Evolutionary conservation across 2,113 vertebrate genomes (phyloP).

Genomic region (Otolemur garnettii): DNA sequence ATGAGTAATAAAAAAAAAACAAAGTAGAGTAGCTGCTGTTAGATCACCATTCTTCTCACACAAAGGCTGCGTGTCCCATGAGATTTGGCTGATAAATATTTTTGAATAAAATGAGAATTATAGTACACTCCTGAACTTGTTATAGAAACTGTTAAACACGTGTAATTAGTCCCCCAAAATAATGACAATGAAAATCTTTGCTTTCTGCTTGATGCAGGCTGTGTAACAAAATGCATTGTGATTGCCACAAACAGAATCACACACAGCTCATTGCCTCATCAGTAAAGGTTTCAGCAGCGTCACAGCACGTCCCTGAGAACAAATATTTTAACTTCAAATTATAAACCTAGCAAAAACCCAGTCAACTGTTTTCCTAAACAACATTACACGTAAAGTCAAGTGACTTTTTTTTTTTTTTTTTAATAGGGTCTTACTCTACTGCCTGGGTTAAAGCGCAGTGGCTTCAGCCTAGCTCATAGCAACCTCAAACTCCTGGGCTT

Average conservation of each 20-base stretch:
- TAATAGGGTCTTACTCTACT: no score
- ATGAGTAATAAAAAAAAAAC: slow-evolving; percentile 9
- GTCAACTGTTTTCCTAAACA: not conserved
- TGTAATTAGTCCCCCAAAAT: slow-evolving; percentile 40
- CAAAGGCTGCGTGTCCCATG: not conserved
- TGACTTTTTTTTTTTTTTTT: not conserved
- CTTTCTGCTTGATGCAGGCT: not conserved
- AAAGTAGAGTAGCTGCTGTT: not conserved
- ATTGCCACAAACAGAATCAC: not conserved
- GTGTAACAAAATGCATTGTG: not conserved
- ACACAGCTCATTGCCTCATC: not conserved
- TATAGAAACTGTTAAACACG: slow-evolving; percentile 22
- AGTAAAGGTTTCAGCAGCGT: not conserved
- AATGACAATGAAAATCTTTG: not conserved
- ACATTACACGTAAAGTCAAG: not conserved
- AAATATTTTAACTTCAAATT: not conserved
- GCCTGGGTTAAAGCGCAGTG: no score
- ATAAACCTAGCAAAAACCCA: not conserved
- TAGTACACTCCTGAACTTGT: not conserved
- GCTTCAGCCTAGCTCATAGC: no score
- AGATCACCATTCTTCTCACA: not conserved
- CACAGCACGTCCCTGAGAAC: not conserved
- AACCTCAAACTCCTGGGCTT: no score
- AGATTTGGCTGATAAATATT: slow-evolving; percentile 52
- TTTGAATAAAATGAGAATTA: slow-evolving; percentile 53